Evolutionary conservation across 2,113 vertebrate genomes (phyloP).

Genomic region (Felis chaus): DNA sequence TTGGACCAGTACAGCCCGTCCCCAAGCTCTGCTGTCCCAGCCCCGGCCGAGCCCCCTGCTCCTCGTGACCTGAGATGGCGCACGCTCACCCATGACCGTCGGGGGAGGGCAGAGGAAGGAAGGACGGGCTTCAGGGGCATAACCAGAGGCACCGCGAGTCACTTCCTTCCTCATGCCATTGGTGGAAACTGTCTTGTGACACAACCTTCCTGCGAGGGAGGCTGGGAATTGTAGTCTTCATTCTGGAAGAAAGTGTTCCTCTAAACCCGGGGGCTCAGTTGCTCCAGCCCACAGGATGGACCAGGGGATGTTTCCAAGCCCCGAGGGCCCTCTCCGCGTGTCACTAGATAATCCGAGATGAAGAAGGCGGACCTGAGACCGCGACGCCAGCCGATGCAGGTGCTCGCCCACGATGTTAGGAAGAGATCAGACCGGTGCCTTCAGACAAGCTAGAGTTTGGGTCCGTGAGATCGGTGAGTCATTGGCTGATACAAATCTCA

Average conservation of each 20-base stretch:
- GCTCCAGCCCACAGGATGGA: neutral
- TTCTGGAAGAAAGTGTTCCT: rapidly evolving
- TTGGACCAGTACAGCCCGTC: too few species aligned
- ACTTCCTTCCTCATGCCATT: neutral
- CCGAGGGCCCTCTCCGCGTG: too few species aligned
- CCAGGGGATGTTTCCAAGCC: neutral
- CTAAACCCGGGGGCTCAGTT: rapidly evolving
- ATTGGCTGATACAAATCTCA: too few species aligned
- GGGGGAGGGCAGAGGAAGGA: neutral
- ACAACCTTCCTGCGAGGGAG: neutral
- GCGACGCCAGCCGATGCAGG: neutral
- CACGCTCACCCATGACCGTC: neutral
- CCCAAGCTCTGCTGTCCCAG: neutral
- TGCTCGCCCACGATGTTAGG: too few species aligned
- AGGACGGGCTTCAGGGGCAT: rapidly evolving
- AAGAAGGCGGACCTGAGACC: neutral
- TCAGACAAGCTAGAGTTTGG: neutral
- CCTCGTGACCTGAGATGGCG: neutral
- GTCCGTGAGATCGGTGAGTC: neutral
- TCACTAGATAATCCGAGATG: neutral
- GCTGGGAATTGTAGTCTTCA: neutral
- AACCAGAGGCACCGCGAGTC: rapidly evolving
- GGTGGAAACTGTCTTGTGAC: neutral
- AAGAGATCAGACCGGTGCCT: neutral
- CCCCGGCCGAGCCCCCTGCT: neutral